phyloP scores from a whole-genome alignment of 2,113 vertebrate genomes.

The Carassius carassius region DNA sequence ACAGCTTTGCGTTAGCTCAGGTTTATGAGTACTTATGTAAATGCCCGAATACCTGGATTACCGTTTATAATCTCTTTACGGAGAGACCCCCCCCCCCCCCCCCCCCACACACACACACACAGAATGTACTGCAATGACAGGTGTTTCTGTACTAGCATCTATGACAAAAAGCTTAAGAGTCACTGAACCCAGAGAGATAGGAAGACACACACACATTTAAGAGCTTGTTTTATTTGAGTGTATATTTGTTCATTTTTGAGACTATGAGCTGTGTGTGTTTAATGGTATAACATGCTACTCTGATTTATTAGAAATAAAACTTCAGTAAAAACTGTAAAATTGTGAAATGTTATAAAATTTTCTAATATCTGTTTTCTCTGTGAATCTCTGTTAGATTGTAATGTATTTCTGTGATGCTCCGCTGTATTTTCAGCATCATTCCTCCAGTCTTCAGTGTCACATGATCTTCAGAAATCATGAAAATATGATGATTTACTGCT shows the following conservation, averaged over 20 bases:
- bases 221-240: background rate
- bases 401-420: too few species aligned
- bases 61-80: slow-evolving; percentile 93
- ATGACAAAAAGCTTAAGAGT: slow-evolving; percentile 75
- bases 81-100: slow-evolving; percentile 77
- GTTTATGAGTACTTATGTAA: slow-evolving; percentile 82
- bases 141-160: slow-evolving; percentile 86
- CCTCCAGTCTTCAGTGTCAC: too few species aligned
- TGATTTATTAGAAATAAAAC: too few species aligned
- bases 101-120: slow-evolving; percentile 64
- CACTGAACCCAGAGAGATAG: slow-evolving; percentile 61
- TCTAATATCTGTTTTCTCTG: too few species aligned
- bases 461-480: too few species aligned
- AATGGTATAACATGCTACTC: background rate
- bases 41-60: slow-evolving; percentile 94
- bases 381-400: too few species aligned
- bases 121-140: slow-evolving; percentile 78
- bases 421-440: too few species aligned
- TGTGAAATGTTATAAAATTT: too few species aligned
- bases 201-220: slow-evolving; percentile 60
- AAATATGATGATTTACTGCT: too few species aligned
- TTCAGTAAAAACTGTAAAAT: too few species aligned
- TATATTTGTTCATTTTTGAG: background rate
- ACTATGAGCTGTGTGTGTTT: background rate
- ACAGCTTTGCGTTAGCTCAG: slow-evolving; percentile 78